phyloP scores from a whole-genome alignment of 2,113 vertebrate species.

The Pteropus alecto region DNA sequence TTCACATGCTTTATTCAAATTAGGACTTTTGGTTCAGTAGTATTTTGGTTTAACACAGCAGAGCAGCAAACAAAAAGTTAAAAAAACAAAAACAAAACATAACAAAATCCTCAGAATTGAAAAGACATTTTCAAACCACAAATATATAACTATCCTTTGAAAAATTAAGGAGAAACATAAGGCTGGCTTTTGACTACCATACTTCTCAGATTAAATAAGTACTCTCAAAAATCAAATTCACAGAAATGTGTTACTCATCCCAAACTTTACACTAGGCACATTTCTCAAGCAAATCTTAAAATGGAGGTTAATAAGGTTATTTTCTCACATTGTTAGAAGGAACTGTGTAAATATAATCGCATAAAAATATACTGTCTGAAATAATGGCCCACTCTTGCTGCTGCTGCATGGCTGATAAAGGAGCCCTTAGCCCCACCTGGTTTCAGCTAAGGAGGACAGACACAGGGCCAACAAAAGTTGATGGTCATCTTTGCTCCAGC shows the following conservation, averaged over 20 bases:
- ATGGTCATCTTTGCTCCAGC: no score
- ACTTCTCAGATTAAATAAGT: conserved; percentile 2
- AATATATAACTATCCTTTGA: not conserved
- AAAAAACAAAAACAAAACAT: not conserved
- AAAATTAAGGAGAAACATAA: not conserved
- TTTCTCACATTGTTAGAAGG: not conserved
- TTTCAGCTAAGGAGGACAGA: not conserved
- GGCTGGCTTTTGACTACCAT: not conserved
- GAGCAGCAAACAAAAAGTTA: not conserved
- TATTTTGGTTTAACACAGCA: not conserved
- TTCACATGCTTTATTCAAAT: conserved; percentile 29
- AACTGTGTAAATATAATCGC: not conserved
- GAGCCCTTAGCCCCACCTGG: accelerated
- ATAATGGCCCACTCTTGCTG: not conserved
- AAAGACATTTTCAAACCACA: conserved; percentile 37
- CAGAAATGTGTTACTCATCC: not conserved
- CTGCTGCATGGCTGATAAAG: not conserved
- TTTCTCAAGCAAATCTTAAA: not conserved
- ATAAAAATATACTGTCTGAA: not conserved
- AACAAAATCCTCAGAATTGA: not conserved
- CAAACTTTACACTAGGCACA: not conserved
- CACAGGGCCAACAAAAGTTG: not conserved
- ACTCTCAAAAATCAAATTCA: not conserved
- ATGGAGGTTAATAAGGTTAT: not conserved
- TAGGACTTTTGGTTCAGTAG: not conserved